phyloP scores from a whole-genome alignment of 1,140 invertebrate species.

The Leptinotarsa lineolata region DNA sequence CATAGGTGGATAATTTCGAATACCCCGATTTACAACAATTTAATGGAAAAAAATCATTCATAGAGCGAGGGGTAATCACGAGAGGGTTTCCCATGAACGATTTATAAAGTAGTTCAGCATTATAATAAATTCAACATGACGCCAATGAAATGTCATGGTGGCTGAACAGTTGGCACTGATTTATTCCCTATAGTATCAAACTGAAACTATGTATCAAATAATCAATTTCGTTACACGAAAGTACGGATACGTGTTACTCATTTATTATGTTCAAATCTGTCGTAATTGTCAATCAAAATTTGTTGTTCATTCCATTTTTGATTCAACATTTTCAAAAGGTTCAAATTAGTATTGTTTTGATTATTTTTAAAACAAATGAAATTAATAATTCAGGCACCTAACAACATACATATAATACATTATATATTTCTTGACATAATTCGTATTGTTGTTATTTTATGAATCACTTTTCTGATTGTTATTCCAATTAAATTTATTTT shows the following conservation, averaged over 20 bases:
- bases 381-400: too few relatives aligned
- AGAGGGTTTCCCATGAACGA: background rate
- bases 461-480: too few relatives aligned
- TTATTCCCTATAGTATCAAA: conserved; percentile 8
- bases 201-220: background rate
- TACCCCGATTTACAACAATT: background rate
- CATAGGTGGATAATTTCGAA: conserved; percentile 25
- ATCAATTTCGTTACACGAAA: background rate
- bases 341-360: too few relatives aligned
- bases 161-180: conserved; percentile 20
- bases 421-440: too few relatives aligned
- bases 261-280: too few relatives aligned
- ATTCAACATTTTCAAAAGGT: too few relatives aligned
- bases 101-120: conserved; percentile 7
- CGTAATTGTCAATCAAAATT: too few relatives aligned
- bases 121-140: conserved; percentile 15
- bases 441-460: too few relatives aligned
- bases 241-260: background rate
- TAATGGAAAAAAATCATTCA: conserved; percentile 28
- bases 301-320: too few relatives aligned
- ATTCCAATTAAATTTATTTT: too few relatives aligned
- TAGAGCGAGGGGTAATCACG: background rate
- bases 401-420: too few relatives aligned
- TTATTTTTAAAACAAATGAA: too few relatives aligned
- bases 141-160: conserved; percentile 14